These are phyloP conservation scores for Drosophila truncata DNA, from an alignment of 1,140 invertebrate species.

Conservation along the genomic window DNA sequence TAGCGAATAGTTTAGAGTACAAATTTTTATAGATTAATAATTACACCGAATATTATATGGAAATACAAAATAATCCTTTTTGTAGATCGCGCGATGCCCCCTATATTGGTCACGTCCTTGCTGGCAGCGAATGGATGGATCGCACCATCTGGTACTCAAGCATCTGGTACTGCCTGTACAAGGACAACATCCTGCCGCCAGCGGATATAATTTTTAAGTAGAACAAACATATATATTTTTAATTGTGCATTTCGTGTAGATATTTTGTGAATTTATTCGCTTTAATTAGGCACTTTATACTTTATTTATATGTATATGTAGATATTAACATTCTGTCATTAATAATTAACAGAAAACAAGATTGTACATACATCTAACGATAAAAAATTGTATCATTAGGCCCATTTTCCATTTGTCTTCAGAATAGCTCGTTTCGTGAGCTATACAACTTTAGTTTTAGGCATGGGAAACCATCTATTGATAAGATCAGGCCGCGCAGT, in stretches of 20 bases:
- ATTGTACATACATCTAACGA: conserved; percentile 29
- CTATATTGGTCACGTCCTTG: conserved; percentile 92
- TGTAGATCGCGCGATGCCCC: conserved; percentile 90
- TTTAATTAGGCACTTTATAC: conserved; percentile 8
- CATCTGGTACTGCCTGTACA: conserved; percentile 90
- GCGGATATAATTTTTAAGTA: conserved; percentile 86
- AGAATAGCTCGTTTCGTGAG: not conserved
- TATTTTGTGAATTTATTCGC: conserved; percentile 34
- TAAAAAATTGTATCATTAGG: conserved; percentile 3
- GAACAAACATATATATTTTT: conserved; percentile 19
- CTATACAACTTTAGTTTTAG: not conserved
- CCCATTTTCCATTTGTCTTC: conserved; percentile 48
- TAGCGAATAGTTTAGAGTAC: too few relatives aligned
- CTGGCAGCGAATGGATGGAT: conserved; percentile 90
- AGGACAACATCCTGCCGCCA: conserved; percentile 86
- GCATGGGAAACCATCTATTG: not conserved
- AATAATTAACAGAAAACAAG: not conserved
- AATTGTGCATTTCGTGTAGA: conserved; percentile 31
- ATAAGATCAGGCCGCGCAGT: conserved; percentile 15
- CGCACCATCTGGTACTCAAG: conserved; percentile 91
- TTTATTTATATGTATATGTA: not conserved
- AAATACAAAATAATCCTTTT: conserved; percentile 3
- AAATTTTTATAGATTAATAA: too few relatives aligned
- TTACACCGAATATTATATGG: too few relatives aligned
- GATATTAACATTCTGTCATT: not conserved